Evolutionary conservation across 2,888 invertebrate genomes (phyloP), one percentile per base, ranked within the genome.

Genomic region (Mycalesis mineus): DNA sequence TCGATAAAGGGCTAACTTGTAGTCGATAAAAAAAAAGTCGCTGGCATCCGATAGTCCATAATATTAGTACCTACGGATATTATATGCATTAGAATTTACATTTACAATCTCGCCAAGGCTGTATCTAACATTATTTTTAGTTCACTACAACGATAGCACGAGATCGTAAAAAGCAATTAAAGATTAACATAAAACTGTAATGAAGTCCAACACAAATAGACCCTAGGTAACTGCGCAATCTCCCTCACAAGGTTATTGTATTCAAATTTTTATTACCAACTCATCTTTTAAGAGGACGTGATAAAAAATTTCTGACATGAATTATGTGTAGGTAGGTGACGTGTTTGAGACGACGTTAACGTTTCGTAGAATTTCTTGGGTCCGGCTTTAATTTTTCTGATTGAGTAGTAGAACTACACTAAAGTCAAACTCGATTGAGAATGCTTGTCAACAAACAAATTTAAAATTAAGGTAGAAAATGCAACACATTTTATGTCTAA

Each of bases 231-330:
- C 39, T 9, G 14, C 8, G 17, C 14, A 8, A 49, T 39, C 49
- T 50, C 13, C 28, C 14, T 13, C 39, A 37, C 49, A 49, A 42
- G 42, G 42, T 52, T 9, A 52, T 52, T 52, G 42, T 52, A 52
- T 52, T 52, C 17, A 52, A 52, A 52, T 51, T 52, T 33, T n/a
- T 52, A 33, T 29, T 33, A 52, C 41, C 51, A 52, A 42, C 41
- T 52, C 52, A 42, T 52, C 52, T 52, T 40, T 15, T n/a, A 51
- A 22, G 29, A 41, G 29, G 51, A 31, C 11, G 51, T 51, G 7
- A 51, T 51, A 40, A 49, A 49, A 39, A 29, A 48, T 9, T 41
- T 40, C 11, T 37, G 11, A 41, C 40, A 40, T 51, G 31, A 31
- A 11, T 51, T 11, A 29, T 15, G 15, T n/a, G n/a, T 15, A 9